Base-by-base conservation (phyloP, 2,888 invertebrate genomes). In the Pemphredon lugubris region DNA sequence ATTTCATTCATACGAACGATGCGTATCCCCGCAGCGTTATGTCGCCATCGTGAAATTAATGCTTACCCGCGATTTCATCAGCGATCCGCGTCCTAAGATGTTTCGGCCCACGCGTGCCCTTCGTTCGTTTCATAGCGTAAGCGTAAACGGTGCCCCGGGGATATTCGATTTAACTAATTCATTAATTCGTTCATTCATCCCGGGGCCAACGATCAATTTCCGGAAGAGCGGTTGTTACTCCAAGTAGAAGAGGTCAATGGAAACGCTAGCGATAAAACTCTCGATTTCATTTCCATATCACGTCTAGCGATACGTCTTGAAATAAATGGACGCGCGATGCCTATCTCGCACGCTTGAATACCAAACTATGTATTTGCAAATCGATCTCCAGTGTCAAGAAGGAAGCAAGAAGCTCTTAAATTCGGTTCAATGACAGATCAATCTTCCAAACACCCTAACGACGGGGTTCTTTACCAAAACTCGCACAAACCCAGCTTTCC, bases 81-180 rank as follows among this genome's bases (percentile, higher is more conserved):
- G 34, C 45, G 4, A 45, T 1, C 7, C 30, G 21, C 14, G 3
- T 30, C n/a, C 57, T 51, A 57, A 42, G 44, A 26, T 26, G 55
- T 47, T 63, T 32, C 73, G 53, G 69, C 82, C 81, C 76, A 79
- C 83, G 71, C 74, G 71, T 75, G 77, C 78, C 77, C 73, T 64
- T 70, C 71, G 68, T 67, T 68, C 79, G 70, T 78, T n/a, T 78
- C 79, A 72, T 57, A 53, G 44, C 14, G 21, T 45, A 30, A 47
- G 30, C 13, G 16, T 9, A 14, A 16, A 13, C 16, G 32, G 4
- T 16, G 14, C 13, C 26, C n/a, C 26, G 13, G n/a, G n/a, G n/a
- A n/a, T 26, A 14, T 16, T 13, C 14, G 13, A 26, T 48, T 48
- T 18, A 48, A 14, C 16, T 13, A 23, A 45, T 30, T 30, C 30